Base-by-base conservation (phyloP, 2,888 invertebrate genomes). In the Sclerodermus sp. region DNA sequence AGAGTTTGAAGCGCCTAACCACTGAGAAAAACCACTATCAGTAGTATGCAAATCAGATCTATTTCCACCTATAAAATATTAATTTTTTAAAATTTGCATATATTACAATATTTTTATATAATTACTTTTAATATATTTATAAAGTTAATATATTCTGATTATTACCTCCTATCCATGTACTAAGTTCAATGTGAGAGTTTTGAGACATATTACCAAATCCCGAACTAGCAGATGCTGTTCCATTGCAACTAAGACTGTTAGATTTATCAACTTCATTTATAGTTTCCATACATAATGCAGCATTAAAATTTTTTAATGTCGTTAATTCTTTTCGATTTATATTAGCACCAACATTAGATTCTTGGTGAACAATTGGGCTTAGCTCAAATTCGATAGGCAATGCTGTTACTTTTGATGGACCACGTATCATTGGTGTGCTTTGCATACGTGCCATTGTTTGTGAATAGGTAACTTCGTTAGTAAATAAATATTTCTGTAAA, bases 111-210 rank as follows among this genome's bases (percentile, higher is more conserved):
- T 13, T 1, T 16, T 13, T 8, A 31, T n/a, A 47, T n/a, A n/a
- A n/a, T n/a, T n/a, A n/a, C n/a, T 46, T 47, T 47, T 23, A 30
- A 42, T 16, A 30, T 65, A 77, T 31, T 30, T 9, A 30, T n/a
- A n/a, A 9, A 30, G 12, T 34, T 34, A 4, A 40, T 14, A 34
- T 2, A 29, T 10, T 46, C 30, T 23, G 6, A n/a, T 42, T 45
- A 9, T 80, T 81, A 81, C 86, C 85, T 68, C 81, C 82, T 71
- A 87, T 83, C 87, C 87, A 87, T 53, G 82, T 84, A 65, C 85
- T 87, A 39, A 87, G 82, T 75, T 87, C 86, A 60, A 82, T 82
- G 74, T 83, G 82, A 13, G 83, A 82, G 14, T 82, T 82, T 29
- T 82, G 80, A 0, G 82, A 80, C 62, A 80, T 77, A 61, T 81